Evolutionary conservation across 1,140 invertebrate species (phyloP).

Genomic region (Phenacoccus solenopsis): DNA sequence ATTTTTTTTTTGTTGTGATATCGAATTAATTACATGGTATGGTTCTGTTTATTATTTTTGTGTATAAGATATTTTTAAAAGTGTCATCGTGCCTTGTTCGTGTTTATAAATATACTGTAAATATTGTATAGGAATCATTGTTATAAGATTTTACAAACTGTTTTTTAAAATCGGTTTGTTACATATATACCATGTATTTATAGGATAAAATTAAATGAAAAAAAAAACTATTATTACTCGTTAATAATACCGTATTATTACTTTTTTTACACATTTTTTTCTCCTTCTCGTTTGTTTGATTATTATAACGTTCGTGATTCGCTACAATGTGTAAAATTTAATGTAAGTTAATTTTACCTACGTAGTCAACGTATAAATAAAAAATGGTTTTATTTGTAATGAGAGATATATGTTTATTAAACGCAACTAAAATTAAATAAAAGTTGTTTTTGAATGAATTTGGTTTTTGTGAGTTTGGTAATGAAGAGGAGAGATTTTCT

Average conservation of each 20-base stretch:
- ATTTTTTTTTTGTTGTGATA: constrained; percentile 12
- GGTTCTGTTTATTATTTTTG: not conserved
- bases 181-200: constrained; percentile 7
- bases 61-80: not conserved
- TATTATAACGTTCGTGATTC: constrained; percentile 11
- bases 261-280: constrained; percentile 12
- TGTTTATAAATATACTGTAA: not conserved
- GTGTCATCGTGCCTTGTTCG: constrained; percentile 12
- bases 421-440: constrained; percentile 1
- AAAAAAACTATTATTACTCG: constrained; percentile 10
- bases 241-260: constrained; percentile 10
- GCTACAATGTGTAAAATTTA: constrained; percentile 12
- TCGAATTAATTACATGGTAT: constrained; percentile 6
- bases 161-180: not conserved
- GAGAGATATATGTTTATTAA: constrained; percentile 11
- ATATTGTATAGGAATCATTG: not conserved
- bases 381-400: constrained; percentile 10
- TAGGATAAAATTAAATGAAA: not conserved
- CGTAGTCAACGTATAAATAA: constrained; percentile 6
- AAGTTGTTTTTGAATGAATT: constrained; percentile 4
- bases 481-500: too few species aligned
- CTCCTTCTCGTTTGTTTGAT: constrained; percentile 6
- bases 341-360: constrained; percentile 10
- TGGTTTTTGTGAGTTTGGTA: too few species aligned
- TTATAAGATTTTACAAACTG: constrained; percentile 11